phyloP scores from a whole-genome alignment of 2,797 vertebrate species.

The Borostomias antarcticus region DNA sequence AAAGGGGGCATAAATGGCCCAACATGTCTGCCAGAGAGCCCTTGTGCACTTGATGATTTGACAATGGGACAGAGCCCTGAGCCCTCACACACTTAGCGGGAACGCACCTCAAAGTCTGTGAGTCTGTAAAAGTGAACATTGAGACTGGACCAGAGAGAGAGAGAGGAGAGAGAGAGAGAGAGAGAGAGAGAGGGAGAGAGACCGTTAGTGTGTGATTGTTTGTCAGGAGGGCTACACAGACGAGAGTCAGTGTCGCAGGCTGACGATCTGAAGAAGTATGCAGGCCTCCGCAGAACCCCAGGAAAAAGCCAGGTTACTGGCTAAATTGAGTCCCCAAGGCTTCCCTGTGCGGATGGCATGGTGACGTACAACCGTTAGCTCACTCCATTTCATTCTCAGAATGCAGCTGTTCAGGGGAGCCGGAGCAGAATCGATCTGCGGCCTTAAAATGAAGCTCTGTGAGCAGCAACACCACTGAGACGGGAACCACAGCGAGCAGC shows the following conservation, averaged over 20 bases:
- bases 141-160: too few species aligned
- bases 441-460: neutral
- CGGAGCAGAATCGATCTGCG: neutral
- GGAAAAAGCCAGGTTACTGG: constrained; percentile 54
- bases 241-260: constrained; percentile 34
- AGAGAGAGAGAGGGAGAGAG: neutral
- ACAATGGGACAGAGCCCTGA: too few species aligned
- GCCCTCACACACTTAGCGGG: too few species aligned
- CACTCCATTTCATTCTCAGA: constrained; percentile 26
- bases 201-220: neutral
- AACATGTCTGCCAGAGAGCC: too few species aligned
- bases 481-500: too few species aligned
- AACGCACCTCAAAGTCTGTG: too few species aligned
- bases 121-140: too few species aligned
- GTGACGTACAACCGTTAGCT: constrained; percentile 34
- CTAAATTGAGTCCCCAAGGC: constrained; percentile 65
- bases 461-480: neutral
- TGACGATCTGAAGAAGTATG: constrained; percentile 55
- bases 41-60: too few species aligned
- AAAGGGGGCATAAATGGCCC: too few species aligned
- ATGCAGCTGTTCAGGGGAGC: neutral
- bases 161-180: neutral
- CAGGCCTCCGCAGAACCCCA: constrained; percentile 28
- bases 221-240: constrained; percentile 14
- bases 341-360: constrained; percentile 50